A percentile compares a stretch with the other conserved stretches of the same genome.
These are phyloP conservation scores for Heloderma charlesbogerti DNA, from an alignment of 2,113 vertebrate genomes.

Conservation along the genomic window DNA sequence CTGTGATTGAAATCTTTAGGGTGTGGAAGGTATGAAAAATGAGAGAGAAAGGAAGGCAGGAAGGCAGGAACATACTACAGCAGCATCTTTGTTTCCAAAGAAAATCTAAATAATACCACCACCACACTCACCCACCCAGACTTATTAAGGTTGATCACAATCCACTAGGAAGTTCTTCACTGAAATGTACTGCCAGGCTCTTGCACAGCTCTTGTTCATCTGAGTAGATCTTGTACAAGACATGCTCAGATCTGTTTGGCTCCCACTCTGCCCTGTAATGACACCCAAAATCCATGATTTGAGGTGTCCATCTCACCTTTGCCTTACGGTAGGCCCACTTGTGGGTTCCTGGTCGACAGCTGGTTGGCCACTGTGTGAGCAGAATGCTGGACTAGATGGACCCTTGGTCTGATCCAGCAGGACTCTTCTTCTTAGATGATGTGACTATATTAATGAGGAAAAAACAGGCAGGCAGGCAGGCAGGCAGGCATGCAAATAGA, in stretches of 20 bases:
- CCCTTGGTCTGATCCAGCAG: too few relatives aligned
- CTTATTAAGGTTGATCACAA: not conserved
- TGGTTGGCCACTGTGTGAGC: too few relatives aligned
- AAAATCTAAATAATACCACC: not conserved
- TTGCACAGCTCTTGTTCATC: not conserved
- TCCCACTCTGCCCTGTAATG: not conserved
- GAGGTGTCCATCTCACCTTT: not conserved
- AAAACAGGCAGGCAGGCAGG: not conserved
- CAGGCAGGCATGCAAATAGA: not conserved
- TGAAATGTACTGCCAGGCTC: not conserved
- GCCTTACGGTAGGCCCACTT: not conserved
- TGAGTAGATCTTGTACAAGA: not conserved
- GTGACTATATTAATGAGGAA: not conserved
- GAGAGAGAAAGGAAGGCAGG: rapidly evolving
- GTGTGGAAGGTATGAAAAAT: not conserved
- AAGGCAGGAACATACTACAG: not conserved
- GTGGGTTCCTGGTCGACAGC: too few relatives aligned
- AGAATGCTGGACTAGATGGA: too few relatives aligned
- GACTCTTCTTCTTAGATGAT: too few relatives aligned
- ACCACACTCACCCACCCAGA: too few relatives aligned
- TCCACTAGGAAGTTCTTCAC: not conserved
- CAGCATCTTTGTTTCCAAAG: not conserved
- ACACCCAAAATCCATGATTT: not conserved
- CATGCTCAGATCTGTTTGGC: not conserved
- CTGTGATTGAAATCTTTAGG: not conserved